phyloP scores from a whole-genome alignment of 2,797 vertebrate genomes.

The Acanthiza pusilla region DNA sequence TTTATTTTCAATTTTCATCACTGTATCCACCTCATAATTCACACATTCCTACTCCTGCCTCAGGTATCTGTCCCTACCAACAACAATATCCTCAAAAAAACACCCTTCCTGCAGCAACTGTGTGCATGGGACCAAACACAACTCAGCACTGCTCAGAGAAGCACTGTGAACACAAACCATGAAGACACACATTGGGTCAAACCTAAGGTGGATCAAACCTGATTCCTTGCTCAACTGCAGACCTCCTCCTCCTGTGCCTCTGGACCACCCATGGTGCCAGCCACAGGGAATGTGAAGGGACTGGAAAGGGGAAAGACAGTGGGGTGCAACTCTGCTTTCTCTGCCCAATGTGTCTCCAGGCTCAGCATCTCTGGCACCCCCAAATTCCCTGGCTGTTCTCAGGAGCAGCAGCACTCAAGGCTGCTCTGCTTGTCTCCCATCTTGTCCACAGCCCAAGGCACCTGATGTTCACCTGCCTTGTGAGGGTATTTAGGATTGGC shows the following conservation, averaged over 20 bases:
- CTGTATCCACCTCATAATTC: background rate
- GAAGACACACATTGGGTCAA: fast-evolving
- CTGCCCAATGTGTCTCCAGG: fast-evolving
- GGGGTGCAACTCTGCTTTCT: background rate
- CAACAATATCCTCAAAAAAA: background rate
- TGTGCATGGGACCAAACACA: background rate
- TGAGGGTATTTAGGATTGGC: background rate
- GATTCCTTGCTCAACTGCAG: background rate
- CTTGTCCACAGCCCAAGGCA: background rate
- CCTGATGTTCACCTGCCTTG: background rate
- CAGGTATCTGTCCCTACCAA: background rate
- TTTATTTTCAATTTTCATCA: background rate
- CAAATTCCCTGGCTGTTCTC: background rate
- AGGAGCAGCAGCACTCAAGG: background rate
- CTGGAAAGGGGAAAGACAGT: background rate
- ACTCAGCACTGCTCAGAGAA: background rate
- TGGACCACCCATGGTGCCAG: fast-evolving
- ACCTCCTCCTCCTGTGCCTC: background rate
- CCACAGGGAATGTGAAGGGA: background rate
- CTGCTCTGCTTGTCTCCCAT: background rate
- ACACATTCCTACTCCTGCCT: background rate
- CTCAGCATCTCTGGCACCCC: background rate
- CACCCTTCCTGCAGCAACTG: background rate
- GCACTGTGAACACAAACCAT: background rate
- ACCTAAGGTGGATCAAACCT: background rate